phyloP scores from a whole-genome alignment of 2,888 invertebrate species.

The Drosophila paramelanica region DNA sequence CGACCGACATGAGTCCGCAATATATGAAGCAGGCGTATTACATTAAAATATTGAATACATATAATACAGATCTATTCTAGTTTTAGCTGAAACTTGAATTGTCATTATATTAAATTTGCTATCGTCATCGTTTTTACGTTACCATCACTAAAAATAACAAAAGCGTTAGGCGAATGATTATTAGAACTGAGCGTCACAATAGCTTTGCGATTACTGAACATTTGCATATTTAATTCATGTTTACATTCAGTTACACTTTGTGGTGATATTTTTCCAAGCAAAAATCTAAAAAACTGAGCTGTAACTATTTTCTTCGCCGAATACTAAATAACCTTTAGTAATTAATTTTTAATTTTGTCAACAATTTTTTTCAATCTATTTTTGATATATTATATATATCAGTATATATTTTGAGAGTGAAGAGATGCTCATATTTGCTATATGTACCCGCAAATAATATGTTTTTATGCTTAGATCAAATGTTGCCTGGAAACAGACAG shows the following conservation, averaged over 20 bases:
- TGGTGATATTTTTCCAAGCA: constrained; percentile 63
- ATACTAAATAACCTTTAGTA: neutral
- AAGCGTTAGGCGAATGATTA: constrained; percentile 11
- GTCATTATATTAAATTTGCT: neutral
- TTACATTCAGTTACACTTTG: constrained; percentile 49
- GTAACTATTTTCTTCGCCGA: neutral
- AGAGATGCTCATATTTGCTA: no score
- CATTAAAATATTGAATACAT: no score
- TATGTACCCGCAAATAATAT: no score
- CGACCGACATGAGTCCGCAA: neutral
- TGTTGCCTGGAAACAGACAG: no score
- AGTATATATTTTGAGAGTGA: no score
- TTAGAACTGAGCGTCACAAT: constrained; percentile 13
- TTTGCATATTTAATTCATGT: constrained; percentile 67
- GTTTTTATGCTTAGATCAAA: no score
- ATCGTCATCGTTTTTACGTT: constrained; percentile 3
- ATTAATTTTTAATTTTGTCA: no score
- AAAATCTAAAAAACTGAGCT: constrained; percentile 7
- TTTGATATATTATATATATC: no score
- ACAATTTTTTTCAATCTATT: no score
- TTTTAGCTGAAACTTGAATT: neutral
- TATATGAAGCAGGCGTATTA: no score
- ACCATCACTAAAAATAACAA: constrained; percentile 5
- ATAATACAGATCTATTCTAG: no score
- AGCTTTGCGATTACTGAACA: constrained; percentile 32